Percentiles rank a stretch among this genome's conserved stretches.
These are phyloP conservation scores for Falco concolor DNA, from an alignment of 2,797 vertebrate species.

Conservation along the genomic window DNA sequence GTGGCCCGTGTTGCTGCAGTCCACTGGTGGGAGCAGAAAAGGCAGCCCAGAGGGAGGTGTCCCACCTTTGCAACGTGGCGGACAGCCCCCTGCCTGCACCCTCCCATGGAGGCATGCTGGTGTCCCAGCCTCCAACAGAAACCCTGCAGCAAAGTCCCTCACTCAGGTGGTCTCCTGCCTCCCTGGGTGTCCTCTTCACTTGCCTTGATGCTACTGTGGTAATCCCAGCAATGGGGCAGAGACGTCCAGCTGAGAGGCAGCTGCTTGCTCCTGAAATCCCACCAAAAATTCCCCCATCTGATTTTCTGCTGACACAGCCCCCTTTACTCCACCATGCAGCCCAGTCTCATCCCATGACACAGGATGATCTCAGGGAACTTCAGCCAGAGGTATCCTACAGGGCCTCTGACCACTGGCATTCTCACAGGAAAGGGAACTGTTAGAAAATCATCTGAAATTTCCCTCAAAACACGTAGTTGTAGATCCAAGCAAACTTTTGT, in stretches of 20 bases:
- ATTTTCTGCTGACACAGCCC: neutral
- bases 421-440: neutral
- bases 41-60: neutral
- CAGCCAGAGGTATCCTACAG: neutral
- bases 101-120: rapidly evolving
- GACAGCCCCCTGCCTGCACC: neutral
- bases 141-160: neutral
- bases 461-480: neutral
- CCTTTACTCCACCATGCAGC: neutral
- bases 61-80: neutral
- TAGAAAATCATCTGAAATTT: neutral
- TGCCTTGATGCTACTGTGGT: neutral
- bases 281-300: neutral
- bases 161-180: neutral
- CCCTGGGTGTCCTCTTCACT: neutral
- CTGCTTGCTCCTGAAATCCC: neutral
- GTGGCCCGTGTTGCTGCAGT: rapidly evolving
- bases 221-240: neutral
- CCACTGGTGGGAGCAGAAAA: neutral
- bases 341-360: neutral
- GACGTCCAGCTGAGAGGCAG: neutral
- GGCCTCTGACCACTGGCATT: neutral
- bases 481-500: neutral
- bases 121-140: neutral
- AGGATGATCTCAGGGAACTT: neutral